Evolutionary conservation across 2,113 vertebrate species (phyloP), one percentile per base, ranked within the genome.

Genomic region (Myiozetetes cayanensis): DNA sequence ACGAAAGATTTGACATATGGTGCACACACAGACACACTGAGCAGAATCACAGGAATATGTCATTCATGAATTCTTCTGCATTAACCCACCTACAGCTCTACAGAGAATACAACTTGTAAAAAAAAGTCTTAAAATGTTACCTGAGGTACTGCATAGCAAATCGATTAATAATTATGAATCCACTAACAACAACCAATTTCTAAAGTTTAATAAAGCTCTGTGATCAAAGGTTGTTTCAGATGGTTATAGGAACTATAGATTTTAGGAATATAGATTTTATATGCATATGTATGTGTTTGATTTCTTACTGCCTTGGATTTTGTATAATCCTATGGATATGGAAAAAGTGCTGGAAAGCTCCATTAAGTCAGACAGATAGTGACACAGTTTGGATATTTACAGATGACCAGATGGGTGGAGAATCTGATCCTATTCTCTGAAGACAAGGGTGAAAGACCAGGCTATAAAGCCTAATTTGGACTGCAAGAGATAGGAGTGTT

Each of bases 11-110:
- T 72, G n/a, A n/a, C 2, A 3, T 25, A 15, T 0, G 0, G 50
- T 8, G 10, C 28, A 27, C 55, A 47, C 41, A 4, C 44, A 67
- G 72, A 43, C 65, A 63, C 1, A 0, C 23, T 0, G 0, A 47
- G 62, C 47, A 67, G 41, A 68, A 41, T 33, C 56, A 62, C 1
- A 0, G 56, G 61, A 47, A 39, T 39, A 33, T 4, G 8, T 75
- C 20, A 52, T 14, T 47, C 49, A 19, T 74, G 72, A 94, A 71
- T 86, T 33, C 44, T 50, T 65, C 39, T 22, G 18, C 33, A 15
- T 81, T 74, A 67, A 50, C 33, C 70, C 67, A 43, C 28, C 41
- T 55, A 25, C 19, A 77, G 73, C 33, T 74, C 72, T 63, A 28
- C 66, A 58, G 59, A 76, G 67, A 84, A 39, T 22, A 47, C 2